A percentile compares a stretch with the other conserved stretches of the same genome.
These are phyloP conservation scores for Tuberolachnus salignus DNA, from an alignment of 2,888 invertebrate species.

Conservation along the genomic window DNA sequence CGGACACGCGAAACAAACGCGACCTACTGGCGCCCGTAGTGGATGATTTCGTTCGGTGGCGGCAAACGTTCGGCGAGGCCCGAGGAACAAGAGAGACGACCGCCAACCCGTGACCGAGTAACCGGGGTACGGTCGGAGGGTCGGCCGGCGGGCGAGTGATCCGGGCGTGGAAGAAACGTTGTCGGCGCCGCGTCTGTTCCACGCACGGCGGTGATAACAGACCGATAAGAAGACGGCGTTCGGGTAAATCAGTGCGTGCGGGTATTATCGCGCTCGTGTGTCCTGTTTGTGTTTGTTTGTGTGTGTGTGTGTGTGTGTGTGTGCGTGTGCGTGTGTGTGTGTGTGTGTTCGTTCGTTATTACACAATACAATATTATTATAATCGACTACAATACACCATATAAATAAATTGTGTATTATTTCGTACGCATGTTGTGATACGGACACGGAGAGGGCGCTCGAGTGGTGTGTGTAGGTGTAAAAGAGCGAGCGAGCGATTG, in stretches of 20 bases:
- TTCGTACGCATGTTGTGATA: neutral
- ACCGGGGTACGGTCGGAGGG: too few species aligned
- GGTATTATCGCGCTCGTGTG: too few species aligned
- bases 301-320: neutral
- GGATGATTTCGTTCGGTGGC: too few species aligned
- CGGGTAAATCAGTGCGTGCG: neutral
- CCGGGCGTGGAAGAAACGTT: conserved; percentile 7
- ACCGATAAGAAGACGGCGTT: neutral
- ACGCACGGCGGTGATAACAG: conserved; percentile 29
- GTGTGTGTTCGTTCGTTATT: neutral
- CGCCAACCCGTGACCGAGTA: too few species aligned
- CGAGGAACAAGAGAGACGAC: neutral
- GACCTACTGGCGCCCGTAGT: too few species aligned
- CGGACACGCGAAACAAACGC: too few species aligned
- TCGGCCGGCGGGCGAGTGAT: neutral
- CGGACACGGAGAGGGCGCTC: neutral
- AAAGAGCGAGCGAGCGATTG: neutral
- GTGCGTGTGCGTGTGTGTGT: neutral
- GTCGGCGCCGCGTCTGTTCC: conserved; percentile 30
- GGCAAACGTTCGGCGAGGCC: neutral
- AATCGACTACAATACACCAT: too few species aligned
- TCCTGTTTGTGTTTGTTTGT: too few species aligned
- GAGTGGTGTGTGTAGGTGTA: conserved; percentile 2
- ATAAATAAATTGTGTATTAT: too few species aligned
- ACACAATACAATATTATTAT: too few species aligned